A percentile compares a stretch with the other conserved stretches of the same genome.
phyloP scores from a whole-genome alignment of 2,888 invertebrate genomes.

The Poecilus cupreus region DNA sequence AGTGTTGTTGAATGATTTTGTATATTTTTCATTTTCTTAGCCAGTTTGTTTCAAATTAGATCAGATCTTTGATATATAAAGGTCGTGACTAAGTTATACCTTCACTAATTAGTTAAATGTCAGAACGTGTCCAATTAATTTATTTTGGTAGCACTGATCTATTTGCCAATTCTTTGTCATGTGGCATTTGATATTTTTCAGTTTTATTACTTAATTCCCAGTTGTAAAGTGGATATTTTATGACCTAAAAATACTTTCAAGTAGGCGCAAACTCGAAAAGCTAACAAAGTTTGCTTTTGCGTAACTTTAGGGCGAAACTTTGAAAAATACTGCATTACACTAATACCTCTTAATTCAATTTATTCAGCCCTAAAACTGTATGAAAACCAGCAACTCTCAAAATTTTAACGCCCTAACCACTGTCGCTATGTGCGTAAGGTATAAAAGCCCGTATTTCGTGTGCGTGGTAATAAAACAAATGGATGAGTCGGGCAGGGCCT shows the following conservation, averaged over 20 bases:
- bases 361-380: not conserved
- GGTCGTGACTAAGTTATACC: constrained; percentile 28
- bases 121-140: constrained; percentile 34
- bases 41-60: constrained; percentile 36
- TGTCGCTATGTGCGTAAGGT: not conserved
- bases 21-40: constrained; percentile 18
- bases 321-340: no score
- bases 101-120: constrained; percentile 44
- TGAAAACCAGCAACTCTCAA: not conserved
- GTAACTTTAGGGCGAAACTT: no score
- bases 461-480: constrained; percentile 46
- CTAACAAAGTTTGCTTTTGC: no score
- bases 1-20: not conserved
- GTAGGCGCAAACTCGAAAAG: not conserved
- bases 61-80: constrained; percentile 37
- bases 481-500: constrained; percentile 7
- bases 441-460: constrained; percentile 7
- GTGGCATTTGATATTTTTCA: constrained; percentile 38
- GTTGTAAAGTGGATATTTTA: not conserved
- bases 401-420: not conserved
- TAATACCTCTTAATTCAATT: not conserved
- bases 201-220: constrained; percentile 16
- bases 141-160: constrained; percentile 29
- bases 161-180: constrained; percentile 22
- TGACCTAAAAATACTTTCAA: not conserved